phyloP scores from a whole-genome alignment of 92 coral and sea anemone species.

The Ricordea florida region DNA sequence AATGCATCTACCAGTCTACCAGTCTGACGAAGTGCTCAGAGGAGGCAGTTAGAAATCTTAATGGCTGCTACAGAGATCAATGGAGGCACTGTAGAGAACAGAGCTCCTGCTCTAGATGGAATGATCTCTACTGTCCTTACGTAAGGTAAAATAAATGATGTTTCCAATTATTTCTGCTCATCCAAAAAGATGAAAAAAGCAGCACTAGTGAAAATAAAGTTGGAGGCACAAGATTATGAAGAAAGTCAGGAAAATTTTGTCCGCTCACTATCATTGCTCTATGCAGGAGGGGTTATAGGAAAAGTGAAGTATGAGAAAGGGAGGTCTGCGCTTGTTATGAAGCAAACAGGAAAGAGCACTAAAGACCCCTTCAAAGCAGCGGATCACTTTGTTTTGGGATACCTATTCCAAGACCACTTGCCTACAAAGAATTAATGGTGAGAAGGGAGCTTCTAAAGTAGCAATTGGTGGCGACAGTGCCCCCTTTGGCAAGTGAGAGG shows the following conservation, averaged over 20 bases:
- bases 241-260: constrained; percentile 12
- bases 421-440: constrained; percentile 27
- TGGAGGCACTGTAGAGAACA: too few species aligned
- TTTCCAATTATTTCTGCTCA: too few species aligned
- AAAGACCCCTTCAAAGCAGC: constrained; percentile 7
- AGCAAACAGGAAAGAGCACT: constrained; percentile 30
- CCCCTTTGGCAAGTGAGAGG: constrained; percentile 74
- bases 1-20: too few species aligned
- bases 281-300: constrained; percentile 52
- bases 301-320: constrained; percentile 49
- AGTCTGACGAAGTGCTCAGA: too few species aligned
- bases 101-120: too few species aligned
- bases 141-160: too few species aligned
- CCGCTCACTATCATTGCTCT: constrained; percentile 50
- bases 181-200: too few species aligned
- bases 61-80: too few species aligned
- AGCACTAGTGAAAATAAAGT: background rate
- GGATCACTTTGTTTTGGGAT: constrained; percentile 18
- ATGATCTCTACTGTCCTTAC: too few species aligned
- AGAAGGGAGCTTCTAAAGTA: constrained; percentile 33
- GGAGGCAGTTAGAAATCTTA: too few species aligned
- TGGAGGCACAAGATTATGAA: background rate
- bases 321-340: constrained; percentile 38
- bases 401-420: constrained; percentile 25
- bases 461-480: constrained; percentile 80